Conservation (phyloP, 92 coral and sea anemone genomes). For the Epizoanthus scotinus region DNA sequence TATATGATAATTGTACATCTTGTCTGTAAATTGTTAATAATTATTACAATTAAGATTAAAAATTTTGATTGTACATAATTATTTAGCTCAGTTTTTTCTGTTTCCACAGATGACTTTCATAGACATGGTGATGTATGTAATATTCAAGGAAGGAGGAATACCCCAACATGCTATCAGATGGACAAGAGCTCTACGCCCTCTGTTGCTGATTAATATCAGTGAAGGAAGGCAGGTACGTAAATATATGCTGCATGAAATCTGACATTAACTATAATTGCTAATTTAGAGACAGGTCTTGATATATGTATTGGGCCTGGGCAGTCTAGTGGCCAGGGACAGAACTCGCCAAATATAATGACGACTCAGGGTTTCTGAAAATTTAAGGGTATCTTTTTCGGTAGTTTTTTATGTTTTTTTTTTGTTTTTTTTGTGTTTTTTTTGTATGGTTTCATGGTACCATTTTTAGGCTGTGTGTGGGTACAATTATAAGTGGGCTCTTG, state of each 20-base stretch:
- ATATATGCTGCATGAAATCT: background rate
- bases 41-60: too few relatives aligned
- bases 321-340: too few relatives aligned
- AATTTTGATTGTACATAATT: background rate
- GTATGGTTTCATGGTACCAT: too few relatives aligned
- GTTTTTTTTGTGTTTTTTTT: too few relatives aligned
- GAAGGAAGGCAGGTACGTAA: conserved; percentile 99
- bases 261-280: background rate
- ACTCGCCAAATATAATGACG: too few relatives aligned
- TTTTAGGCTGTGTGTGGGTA: too few relatives aligned
- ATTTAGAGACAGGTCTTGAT: background rate
- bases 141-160: conserved; percentile 75
- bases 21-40: too few relatives aligned
- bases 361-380: too few relatives aligned
- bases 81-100: background rate
- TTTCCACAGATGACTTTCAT: conserved; percentile 77
- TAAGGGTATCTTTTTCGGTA: too few relatives aligned
- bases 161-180: conserved; percentile 77
- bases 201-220: conserved; percentile 78
- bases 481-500: too few relatives aligned
- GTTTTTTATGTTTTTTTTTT: too few relatives aligned
- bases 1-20: too few relatives aligned
- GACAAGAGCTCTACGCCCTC: conserved; percentile 91
- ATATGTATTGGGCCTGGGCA: background rate
- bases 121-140: conserved; percentile 90